These are phyloP conservation scores for Hypotaenidia philippensis DNA, from an alignment of 2,797 vertebrate species.

Conservation along the genomic window DNA sequence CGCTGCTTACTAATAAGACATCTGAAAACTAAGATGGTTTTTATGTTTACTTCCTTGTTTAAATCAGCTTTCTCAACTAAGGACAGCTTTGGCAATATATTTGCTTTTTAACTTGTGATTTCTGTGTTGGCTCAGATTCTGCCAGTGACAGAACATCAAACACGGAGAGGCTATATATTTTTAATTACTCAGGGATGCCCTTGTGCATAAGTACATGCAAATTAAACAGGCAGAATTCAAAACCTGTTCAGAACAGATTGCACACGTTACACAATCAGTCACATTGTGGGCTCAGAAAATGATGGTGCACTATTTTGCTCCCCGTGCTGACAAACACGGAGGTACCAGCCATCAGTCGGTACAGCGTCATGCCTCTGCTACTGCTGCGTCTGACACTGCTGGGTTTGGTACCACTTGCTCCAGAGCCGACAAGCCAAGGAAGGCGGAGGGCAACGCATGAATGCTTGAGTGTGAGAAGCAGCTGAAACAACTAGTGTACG, in stretches of 20 bases:
- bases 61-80: slow-evolving; percentile 63
- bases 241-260: slow-evolving; percentile 34
- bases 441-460: background rate
- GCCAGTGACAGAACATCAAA: slow-evolving; percentile 55
- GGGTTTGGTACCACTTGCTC: background rate
- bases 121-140: slow-evolving; percentile 45
- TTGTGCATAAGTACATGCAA: slow-evolving; percentile 58
- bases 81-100: slow-evolving; percentile 53
- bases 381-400: background rate
- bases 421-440: background rate
- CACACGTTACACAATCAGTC: slow-evolving; percentile 32
- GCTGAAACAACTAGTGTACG: background rate
- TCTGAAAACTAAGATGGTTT: slow-evolving; percentile 52
- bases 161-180: slow-evolving; percentile 47
- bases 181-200: slow-evolving; percentile 62
- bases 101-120: slow-evolving; percentile 55
- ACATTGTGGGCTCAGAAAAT: slow-evolving; percentile 18
- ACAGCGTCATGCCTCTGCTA: background rate
- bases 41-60: slow-evolving; percentile 70
- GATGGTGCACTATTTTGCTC: slow-evolving; percentile 3
- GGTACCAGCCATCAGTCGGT: background rate
- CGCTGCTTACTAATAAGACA: slow-evolving; percentile 59
- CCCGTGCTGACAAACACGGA: background rate
- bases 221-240: slow-evolving; percentile 32
- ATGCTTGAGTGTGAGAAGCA: background rate